A percentile compares a stretch with the other conserved stretches of the same genome.
Evolutionary conservation across 2,888 invertebrate genomes (phyloP).

Genomic region (Meta bourneti): DNA sequence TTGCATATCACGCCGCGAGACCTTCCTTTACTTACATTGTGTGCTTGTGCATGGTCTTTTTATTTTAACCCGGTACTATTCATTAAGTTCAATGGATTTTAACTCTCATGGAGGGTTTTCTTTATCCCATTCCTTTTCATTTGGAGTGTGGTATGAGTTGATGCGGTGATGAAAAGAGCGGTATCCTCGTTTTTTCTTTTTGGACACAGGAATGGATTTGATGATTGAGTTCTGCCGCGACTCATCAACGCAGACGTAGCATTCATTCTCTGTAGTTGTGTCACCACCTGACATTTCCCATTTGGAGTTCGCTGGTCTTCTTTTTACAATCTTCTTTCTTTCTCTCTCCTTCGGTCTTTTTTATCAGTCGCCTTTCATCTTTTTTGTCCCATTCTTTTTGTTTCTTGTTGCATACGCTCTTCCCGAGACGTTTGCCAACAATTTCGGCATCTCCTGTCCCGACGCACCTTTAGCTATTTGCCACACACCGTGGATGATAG

Average conservation of each 20-base stretch:
- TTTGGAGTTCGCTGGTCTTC: not conserved
- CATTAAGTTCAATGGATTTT: no score
- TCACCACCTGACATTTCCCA: conserved; percentile 1
- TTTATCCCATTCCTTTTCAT: not conserved
- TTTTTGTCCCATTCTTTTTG: not conserved
- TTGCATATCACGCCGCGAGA: no score
- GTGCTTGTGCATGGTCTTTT: no score
- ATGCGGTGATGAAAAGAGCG: not conserved
- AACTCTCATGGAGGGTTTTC: no score
- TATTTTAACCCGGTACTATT: no score
- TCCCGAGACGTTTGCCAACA: not conserved
- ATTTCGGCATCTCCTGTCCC: not conserved
- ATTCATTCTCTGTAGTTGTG: no score
- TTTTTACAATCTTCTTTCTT: not conserved
- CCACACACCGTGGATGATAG: not conserved
- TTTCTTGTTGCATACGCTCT: not conserved
- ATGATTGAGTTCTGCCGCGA: not conserved
- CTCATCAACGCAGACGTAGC: not conserved
- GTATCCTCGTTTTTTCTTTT: not conserved
- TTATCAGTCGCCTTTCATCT: not conserved
- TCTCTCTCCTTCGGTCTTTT: not conserved
- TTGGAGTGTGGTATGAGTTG: not conserved
- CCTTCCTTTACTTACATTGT: no score
- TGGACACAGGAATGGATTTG: not conserved
- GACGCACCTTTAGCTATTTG: not conserved